A percentile compares a stretch with the other conserved stretches of the same genome.
Evolutionary conservation across 2,113 vertebrate genomes (phyloP).

Genomic region (Cinclus mexicanus): DNA sequence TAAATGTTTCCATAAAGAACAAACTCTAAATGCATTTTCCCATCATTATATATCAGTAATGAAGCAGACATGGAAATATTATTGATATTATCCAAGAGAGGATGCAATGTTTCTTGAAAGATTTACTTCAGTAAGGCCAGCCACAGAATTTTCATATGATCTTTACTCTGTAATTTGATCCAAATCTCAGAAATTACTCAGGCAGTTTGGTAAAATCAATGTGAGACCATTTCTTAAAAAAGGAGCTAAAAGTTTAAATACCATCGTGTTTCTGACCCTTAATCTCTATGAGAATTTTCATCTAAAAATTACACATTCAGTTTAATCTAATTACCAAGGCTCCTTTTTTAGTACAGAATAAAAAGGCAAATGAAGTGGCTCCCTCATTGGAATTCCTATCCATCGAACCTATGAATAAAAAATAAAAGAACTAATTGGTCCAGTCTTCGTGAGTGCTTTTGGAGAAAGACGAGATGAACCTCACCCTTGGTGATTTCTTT

Average conservation of each 20-base stretch:
- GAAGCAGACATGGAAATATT: neutral
- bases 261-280: neutral
- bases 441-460: neutral
- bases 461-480: neutral
- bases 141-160: neutral
- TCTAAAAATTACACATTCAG: neutral
- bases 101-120: neutral
- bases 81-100: neutral
- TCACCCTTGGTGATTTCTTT: neutral
- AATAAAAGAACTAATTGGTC: neutral
- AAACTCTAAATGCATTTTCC: neutral
- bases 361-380: neutral
- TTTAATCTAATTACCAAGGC: neutral
- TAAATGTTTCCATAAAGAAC: neutral
- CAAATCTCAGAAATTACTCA: slow-evolving; percentile 10
- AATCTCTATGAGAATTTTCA: neutral
- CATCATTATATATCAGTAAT: neutral
- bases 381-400: neutral
- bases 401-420: neutral
- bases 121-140: neutral
- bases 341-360: neutral
- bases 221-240: neutral
- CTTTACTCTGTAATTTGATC: neutral
- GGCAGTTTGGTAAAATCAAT: neutral
- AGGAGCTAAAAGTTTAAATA: slow-evolving; percentile 20